Percentiles rank a stretch among this genome's conserved stretches.
Evolutionary conservation across 2,113 vertebrate genomes (phyloP).

Genomic region (Hippocampus barbouri): DNA sequence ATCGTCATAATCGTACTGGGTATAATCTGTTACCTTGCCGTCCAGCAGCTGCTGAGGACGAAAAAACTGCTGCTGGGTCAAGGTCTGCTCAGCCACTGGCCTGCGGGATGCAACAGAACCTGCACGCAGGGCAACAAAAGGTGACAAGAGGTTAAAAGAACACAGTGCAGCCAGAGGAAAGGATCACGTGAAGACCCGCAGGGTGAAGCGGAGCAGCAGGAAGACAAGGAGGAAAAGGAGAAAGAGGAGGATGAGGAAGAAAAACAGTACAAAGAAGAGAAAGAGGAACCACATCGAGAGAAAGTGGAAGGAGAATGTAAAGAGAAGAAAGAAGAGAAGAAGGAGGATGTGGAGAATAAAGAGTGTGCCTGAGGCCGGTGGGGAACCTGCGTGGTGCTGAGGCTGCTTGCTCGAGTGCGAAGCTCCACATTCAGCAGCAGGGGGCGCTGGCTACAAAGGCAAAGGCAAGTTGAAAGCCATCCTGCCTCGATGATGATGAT

Average conservation of each 20-base stretch:
- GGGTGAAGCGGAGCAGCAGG: background rate
- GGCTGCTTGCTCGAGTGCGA: constrained; percentile 64
- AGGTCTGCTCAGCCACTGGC: constrained; percentile 72
- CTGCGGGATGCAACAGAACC: constrained; percentile 45
- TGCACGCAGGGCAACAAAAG: background rate
- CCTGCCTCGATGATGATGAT: too few relatives aligned
- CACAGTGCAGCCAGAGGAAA: too few relatives aligned
- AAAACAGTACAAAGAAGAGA: too few relatives aligned
- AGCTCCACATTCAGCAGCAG: constrained; percentile 66
- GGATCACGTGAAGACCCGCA: background rate
- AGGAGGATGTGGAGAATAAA: background rate
- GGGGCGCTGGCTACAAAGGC: constrained; percentile 67
- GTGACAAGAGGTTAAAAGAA: background rate
- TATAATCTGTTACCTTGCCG: constrained; percentile 77
- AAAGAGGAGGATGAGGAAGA: background rate
- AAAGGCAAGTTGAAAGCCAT: background rate
- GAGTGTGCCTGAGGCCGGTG: too few relatives aligned
- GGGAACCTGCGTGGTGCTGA: constrained; percentile 64
- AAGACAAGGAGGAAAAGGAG: background rate
- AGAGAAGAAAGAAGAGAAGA: background rate
- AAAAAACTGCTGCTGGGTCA: constrained; percentile 81
- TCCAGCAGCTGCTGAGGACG: constrained; percentile 84
- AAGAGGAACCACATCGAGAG: background rate
- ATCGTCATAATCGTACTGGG: background rate
- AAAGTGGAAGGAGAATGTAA: too few relatives aligned